Evolutionary conservation across 2,113 vertebrate genomes (phyloP).

Genomic region (Poeciliopsis retropinna): DNA sequence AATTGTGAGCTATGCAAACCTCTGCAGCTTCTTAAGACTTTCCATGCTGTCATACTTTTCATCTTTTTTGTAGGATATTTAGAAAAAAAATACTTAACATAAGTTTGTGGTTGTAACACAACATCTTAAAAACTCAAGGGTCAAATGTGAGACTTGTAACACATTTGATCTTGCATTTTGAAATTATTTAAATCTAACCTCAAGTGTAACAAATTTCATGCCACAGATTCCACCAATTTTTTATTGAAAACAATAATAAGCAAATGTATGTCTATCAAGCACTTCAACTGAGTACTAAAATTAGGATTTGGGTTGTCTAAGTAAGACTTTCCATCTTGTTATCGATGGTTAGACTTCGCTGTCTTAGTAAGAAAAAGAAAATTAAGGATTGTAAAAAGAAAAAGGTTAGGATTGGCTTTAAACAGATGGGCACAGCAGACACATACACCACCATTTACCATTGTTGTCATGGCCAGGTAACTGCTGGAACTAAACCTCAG

Average conservation of each 20-base stretch:
- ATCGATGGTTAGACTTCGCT: not conserved
- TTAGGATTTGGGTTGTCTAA: not conserved
- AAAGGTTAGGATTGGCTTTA: constrained; percentile 29
- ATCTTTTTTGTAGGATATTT: too few species aligned
- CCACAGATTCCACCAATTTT: not conserved
- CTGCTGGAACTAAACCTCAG: constrained; percentile 6
- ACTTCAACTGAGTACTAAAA: not conserved
- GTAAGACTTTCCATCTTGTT: not conserved
- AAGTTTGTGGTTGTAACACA: too few species aligned
- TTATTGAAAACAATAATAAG: not conserved
- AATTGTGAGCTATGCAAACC: too few species aligned
- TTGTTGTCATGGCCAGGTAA: constrained; percentile 17
- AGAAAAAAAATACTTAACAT: too few species aligned
- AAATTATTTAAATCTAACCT: too few species aligned
- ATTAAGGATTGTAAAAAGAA: not conserved
- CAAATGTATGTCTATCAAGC: not conserved
- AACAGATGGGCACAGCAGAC: constrained; percentile 13
- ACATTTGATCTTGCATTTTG: too few species aligned
- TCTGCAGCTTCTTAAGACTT: too few species aligned
- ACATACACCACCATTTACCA: constrained; percentile 1
- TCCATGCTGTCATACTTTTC: too few species aligned
- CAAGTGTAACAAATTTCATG: not conserved
- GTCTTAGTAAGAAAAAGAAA: not conserved
- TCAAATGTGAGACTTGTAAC: too few species aligned
- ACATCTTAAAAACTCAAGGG: too few species aligned